Evolutionary conservation across 2,113 vertebrate genomes (phyloP).

Genomic region (Plecturocebus donacophilus): DNA sequence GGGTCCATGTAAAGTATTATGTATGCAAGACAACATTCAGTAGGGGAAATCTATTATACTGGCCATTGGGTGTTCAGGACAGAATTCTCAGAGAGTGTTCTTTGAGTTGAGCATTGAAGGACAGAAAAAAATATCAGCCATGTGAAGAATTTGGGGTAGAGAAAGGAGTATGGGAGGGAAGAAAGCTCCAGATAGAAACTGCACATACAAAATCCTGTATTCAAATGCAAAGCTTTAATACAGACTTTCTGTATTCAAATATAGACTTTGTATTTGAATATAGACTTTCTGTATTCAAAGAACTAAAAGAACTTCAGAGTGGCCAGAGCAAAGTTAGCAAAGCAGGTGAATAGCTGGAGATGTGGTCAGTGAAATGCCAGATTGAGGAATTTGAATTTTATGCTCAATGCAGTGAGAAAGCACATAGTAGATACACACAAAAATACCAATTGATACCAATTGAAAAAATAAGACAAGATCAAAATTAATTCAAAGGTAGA

Average conservation of each 20-base stretch:
- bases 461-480: neutral
- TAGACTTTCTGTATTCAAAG: neutral
- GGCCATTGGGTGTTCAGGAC: neutral
- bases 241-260: neutral
- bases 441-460: neutral
- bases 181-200: neutral
- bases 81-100: neutral
- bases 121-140: neutral
- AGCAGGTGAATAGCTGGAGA: neutral
- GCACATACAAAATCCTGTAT: neutral
- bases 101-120: neutral
- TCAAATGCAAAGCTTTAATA: neutral
- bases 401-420: neutral
- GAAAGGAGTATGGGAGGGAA: neutral
- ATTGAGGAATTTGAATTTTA: neutral
- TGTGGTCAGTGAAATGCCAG: neutral
- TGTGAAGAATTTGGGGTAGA: neutral
- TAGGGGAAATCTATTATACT: neutral
- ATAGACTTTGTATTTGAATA: too few relatives aligned
- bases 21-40: neutral
- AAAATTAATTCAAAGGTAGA: constrained; percentile 19
- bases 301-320: neutral
- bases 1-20: neutral
- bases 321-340: neutral
- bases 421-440: neutral